These are phyloP conservation scores for Mus spretus DNA, from an alignment of 2,797 vertebrate genomes.

Conservation along the genomic window DNA sequence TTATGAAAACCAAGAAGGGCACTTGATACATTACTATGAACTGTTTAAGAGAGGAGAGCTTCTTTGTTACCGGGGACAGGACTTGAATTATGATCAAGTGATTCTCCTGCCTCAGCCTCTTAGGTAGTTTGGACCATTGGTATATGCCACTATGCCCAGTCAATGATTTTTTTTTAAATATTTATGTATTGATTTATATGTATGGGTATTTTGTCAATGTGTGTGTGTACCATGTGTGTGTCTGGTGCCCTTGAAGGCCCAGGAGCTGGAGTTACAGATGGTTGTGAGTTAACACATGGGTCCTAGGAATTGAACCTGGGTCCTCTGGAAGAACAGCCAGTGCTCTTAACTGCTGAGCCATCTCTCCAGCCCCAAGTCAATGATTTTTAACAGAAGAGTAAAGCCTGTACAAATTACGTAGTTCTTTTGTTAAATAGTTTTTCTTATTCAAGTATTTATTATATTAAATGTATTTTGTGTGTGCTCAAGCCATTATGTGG, in stretches of 20 bases:
- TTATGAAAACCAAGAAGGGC: neutral
- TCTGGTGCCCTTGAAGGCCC: no score
- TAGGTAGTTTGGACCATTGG: neutral
- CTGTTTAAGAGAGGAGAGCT: neutral
- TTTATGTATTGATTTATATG: no score
- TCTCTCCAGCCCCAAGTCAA: neutral
- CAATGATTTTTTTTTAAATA: neutral
- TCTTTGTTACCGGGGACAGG: neutral
- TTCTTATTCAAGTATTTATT: neutral
- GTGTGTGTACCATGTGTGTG: no score
- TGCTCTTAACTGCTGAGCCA: neutral
- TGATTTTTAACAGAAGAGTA: neutral
- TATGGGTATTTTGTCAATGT: no score
- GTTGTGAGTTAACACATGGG: no score
- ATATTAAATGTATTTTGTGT: neutral
- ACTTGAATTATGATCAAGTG: neutral
- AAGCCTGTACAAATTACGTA: slow-evolving; percentile 30
- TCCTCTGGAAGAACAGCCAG: no score
- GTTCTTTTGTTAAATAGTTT: neutral
- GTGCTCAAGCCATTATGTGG: neutral
- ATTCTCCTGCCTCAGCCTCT: neutral
- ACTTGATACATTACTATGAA: neutral
- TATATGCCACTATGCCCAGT: neutral
- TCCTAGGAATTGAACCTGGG: no score
- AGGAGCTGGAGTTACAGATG: no score